Conservation (phyloP, 2,888 invertebrate genomes). For the Drosophila pseudotakahashii region DNA sequence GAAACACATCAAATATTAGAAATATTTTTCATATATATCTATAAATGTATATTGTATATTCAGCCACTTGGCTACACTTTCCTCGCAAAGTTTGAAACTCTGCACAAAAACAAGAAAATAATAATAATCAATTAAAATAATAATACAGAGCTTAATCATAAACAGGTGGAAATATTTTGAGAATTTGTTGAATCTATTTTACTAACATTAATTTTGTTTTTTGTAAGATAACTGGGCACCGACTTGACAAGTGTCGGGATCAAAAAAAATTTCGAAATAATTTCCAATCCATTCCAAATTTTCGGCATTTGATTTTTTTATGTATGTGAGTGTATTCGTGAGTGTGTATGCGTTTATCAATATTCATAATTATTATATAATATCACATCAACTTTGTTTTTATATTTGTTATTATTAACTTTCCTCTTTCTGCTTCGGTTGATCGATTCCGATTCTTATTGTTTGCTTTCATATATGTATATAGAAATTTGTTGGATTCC, state of each 20-base stretch:
- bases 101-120: slow-evolving; percentile 43
- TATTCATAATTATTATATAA: slow-evolving; percentile 82
- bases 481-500: slow-evolving; percentile 31
- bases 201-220: slow-evolving; percentile 13
- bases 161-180: slow-evolving; percentile 40
- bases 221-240: slow-evolving; percentile 16
- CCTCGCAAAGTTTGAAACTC: slow-evolving; percentile 66
- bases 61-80: slow-evolving; percentile 41
- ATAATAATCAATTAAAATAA: slow-evolving; percentile 44
- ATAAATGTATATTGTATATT: slow-evolving; percentile 58
- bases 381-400: slow-evolving; percentile 84
- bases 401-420: slow-evolving; percentile 48
- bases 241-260: neutral
- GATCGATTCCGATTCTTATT: slow-evolving; percentile 53
- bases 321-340: slow-evolving; percentile 29
- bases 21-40: slow-evolving; percentile 62
- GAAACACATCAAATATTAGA: slow-evolving; percentile 77
- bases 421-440: slow-evolving; percentile 28
- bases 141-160: slow-evolving; percentile 46
- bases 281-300: slow-evolving; percentile 6
- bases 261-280: slow-evolving; percentile 27
- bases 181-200: slow-evolving; percentile 24
- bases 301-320: slow-evolving; percentile 20
- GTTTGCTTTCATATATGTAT: slow-evolving; percentile 31
- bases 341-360: slow-evolving; percentile 60